phyloP scores from a whole-genome alignment of 2,888 invertebrate genomes.

The Bhutanitis thaidina region DNA sequence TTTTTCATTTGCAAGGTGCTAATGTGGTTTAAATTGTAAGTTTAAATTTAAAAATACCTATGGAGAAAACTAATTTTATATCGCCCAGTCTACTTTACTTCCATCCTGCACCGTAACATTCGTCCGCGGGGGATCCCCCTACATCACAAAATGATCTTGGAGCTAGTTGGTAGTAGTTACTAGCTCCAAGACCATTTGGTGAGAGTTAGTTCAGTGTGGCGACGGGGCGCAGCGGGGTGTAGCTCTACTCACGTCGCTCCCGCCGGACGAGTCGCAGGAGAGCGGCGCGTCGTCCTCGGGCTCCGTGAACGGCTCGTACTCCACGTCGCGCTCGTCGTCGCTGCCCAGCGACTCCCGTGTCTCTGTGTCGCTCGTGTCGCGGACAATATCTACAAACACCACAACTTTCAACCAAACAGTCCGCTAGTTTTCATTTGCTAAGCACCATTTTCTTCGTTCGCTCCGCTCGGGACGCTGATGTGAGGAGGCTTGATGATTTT shows the following conservation, averaged over 20 bases:
- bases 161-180: too few relatives aligned
- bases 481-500: conserved; percentile 11
- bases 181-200: too few relatives aligned
- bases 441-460: background rate
- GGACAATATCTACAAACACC: conserved; percentile 73
- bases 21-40: too few relatives aligned
- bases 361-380: conserved; percentile 77
- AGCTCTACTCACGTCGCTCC: conserved; percentile 67
- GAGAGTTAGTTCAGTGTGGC: too few relatives aligned
- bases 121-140: too few relatives aligned
- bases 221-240: too few relatives aligned
- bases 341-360: conserved; percentile 37
- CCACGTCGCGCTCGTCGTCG: conserved; percentile 43
- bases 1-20: too few relatives aligned
- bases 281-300: conserved; percentile 61
- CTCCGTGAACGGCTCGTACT: conserved; percentile 77
- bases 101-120: too few relatives aligned
- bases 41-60: too few relatives aligned
- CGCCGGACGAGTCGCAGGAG: conserved; percentile 67
- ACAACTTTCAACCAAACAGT: conserved; percentile 26
- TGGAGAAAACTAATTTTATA: too few relatives aligned
- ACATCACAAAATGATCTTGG: too few relatives aligned
- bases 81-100: too few relatives aligned
- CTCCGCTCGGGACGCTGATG: background rate
- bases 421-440: conserved; percentile 15